Base-by-base conservation (phyloP, 2,888 invertebrate genomes). In the Drosophila mercatorum region DNA sequence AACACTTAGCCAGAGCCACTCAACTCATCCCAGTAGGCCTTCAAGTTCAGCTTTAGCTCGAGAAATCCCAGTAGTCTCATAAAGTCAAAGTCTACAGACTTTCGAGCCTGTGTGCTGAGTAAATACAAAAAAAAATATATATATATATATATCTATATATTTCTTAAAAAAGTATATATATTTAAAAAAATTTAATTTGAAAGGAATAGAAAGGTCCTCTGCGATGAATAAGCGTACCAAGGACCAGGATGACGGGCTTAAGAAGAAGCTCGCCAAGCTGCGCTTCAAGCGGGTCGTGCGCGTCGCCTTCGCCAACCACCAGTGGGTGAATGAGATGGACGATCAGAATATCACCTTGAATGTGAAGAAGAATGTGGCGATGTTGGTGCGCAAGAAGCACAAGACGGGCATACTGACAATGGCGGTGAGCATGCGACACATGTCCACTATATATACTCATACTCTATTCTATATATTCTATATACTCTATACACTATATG, bases 291-390 rank as follows among this genome's bases (percentile, higher is more conserved):
- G 72, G 38, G 14, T 83, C 31, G 68, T 84, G 0, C 60, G 73
- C 5, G 38, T 74, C 4, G 82, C 67, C 1, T 26, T 76, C 14
- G 60, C 58, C 28, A 87, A 83, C 14, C 36, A 46, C n/a, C 28
- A 66, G 0, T 84, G 79, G 83, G 68, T 78, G 1, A 40, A n/a
- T 47, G 87, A 83, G 0, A 6, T 36, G 34, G 87, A 87, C 28
- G 76, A 78, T 0, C 67, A 67, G 11, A 55, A 49, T 6, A 47
- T 83, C 7, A 78, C 84, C 0, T 12, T 87, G 49, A 87, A 83
- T 46, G 81, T 75, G 5, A 83, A 84, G 31, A 84, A 78, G 40
- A 87, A 87, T 36, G 87, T 81, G 22, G 84, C 83, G 11, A 64
- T 81, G 68, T 22, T 85, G 40, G 59, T 83, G 38, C 76, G 83